phyloP scores from a whole-genome alignment of 2,888 invertebrate genomes.

The Alsophila aescularia region DNA sequence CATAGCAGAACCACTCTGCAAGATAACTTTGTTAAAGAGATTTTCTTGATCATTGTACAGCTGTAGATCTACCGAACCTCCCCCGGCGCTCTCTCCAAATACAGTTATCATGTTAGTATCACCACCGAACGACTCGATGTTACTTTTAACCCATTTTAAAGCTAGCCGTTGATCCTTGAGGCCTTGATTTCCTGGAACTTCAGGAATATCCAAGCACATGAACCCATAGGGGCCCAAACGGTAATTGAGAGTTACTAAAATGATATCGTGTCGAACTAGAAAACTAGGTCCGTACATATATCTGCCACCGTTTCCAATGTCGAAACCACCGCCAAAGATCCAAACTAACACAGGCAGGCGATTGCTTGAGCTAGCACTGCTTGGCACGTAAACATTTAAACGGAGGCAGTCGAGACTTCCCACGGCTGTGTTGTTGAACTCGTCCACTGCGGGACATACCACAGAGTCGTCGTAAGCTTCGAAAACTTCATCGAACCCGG shows the following conservation, averaged over 20 bases:
- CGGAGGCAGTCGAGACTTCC: conserved; percentile 56
- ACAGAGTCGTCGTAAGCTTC: conserved; percentile 60
- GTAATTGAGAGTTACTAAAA: conserved; percentile 64
- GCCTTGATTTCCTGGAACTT: conserved; percentile 64
- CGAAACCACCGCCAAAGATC: conserved; percentile 59
- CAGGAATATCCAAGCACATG: conserved; percentile 57
- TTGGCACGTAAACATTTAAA: conserved; percentile 57
- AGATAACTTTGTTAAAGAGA: conserved; percentile 55
- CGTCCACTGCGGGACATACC: conserved; percentile 57
- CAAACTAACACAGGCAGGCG: conserved; percentile 59
- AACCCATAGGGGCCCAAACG: conserved; percentile 65
- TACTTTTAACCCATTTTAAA: conserved; percentile 60
- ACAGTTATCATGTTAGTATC: conserved; percentile 57
- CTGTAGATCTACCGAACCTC: conserved; percentile 53
- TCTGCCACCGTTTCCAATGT: conserved; percentile 47
- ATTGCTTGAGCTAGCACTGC: conserved; percentile 46
- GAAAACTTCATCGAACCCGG: conserved; percentile 51
- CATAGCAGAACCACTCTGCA: conserved; percentile 56
- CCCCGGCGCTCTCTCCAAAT: conserved; percentile 64
- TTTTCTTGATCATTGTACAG: conserved; percentile 51
- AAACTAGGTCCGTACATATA: conserved; percentile 52
- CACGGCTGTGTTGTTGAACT: conserved; percentile 41
- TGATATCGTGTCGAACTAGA: conserved; percentile 56
- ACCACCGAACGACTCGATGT: conserved; percentile 64
- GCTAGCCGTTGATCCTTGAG: conserved; percentile 63